phyloP scores from a whole-genome alignment of 2,113 vertebrate genomes.

The Perca fluviatilis region DNA sequence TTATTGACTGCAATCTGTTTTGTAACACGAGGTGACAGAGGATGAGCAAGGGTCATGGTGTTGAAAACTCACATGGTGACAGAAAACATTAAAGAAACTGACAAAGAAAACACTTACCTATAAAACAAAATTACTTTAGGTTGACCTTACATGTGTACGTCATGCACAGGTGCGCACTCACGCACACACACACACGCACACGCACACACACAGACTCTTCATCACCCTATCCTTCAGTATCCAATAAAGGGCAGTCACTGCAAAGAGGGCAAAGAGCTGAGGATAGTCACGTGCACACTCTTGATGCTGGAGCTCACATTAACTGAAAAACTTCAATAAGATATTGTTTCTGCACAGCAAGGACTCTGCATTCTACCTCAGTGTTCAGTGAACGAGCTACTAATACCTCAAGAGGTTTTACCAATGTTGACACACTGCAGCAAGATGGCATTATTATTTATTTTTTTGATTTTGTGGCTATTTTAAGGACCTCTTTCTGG shows the following conservation, averaged over 20 bases:
- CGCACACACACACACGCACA: background rate
- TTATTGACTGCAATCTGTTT: constrained; percentile 29
- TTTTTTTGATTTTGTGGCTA: constrained; percentile 1
- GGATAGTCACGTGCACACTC: constrained; percentile 10
- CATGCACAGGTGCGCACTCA: too few relatives aligned
- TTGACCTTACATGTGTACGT: background rate
- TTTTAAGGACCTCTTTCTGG: background rate
- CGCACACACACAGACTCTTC: background rate
- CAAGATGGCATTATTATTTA: constrained; percentile 7
- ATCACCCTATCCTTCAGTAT: constrained; percentile 32
- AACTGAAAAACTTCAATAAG: constrained; percentile 25
- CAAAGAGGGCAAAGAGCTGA: constrained; percentile 17
- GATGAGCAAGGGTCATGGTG: background rate
- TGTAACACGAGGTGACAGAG: background rate
- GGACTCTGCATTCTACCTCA: constrained; percentile 45
- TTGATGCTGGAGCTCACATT: constrained; percentile 45
- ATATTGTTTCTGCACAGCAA: constrained; percentile 32
- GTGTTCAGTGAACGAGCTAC: constrained; percentile 27
- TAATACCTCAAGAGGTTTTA: constrained; percentile 67
- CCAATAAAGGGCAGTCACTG: constrained; percentile 39
- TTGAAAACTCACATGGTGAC: background rate
- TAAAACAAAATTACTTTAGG: background rate
- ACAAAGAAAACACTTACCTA: background rate
- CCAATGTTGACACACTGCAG: constrained; percentile 20
- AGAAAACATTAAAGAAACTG: background rate